A percentile compares a stretch with the other conserved stretches of the same genome.
phyloP scores from a whole-genome alignment of 2,797 vertebrate species.

The Microtus agrestis region DNA sequence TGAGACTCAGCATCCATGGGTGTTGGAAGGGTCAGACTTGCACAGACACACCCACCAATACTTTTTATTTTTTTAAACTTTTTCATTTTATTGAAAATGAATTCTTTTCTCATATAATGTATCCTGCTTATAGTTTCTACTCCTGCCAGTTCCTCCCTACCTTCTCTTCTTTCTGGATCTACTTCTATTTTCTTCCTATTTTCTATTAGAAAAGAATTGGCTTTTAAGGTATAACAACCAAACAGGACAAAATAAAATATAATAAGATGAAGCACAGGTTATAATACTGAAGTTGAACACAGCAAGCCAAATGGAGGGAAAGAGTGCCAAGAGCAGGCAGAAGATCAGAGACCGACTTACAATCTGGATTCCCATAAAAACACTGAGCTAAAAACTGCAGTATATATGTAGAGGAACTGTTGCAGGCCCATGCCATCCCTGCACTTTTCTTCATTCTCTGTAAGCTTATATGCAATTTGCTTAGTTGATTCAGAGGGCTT shows the following conservation, averaged over 20 bases:
- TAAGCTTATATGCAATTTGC: neutral
- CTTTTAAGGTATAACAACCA: neutral
- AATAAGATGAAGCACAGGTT: neutral
- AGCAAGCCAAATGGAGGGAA: neutral
- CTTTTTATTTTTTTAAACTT: neutral
- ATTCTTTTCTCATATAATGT: neutral
- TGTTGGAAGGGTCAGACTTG: neutral
- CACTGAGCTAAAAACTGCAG: neutral
- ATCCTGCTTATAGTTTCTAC: neutral
- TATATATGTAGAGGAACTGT: neutral
- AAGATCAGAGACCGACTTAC: neutral
- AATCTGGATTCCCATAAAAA: neutral
- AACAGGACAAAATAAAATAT: neutral
- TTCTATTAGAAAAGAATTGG: neutral
- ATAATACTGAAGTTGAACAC: neutral
- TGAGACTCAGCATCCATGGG: neutral
- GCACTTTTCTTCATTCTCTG: neutral
- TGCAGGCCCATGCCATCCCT: no score
- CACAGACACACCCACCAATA: accelerated
- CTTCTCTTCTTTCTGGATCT: neutral
- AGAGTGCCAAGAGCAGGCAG: neutral
- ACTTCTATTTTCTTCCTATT: no score
- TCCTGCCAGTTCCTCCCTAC: no score
- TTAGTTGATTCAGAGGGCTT: neutral
- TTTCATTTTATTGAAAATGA: neutral